Evolutionary conservation across 2,888 invertebrate genomes (phyloP), one percentile per base, ranked within the genome.

Genomic region (Geotrupes spiniger): DNA sequence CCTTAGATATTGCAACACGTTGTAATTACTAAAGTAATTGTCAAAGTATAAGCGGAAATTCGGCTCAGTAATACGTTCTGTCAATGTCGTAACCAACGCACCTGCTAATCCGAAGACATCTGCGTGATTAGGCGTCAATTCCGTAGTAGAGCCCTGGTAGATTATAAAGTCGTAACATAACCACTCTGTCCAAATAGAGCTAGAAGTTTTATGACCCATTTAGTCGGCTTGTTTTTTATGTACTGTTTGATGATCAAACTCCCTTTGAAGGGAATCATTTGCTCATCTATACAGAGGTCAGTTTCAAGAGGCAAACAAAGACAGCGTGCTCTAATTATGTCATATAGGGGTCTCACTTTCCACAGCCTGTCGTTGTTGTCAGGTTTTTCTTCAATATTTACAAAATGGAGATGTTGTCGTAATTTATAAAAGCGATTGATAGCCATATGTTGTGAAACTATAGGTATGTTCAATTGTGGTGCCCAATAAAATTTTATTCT

Each of bases 331-430:
- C 42, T 29, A 9, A 42, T 21, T 11, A 17, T 12, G 29, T 56
- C 49, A 39, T 46, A 45, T 14, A 63, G 25, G 31, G 61, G 62
- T 29, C 56, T 46, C 4, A 63, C 54, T 47, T 61, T 63, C 33
- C 33, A 60, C 2, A 62, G 48, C 28, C 43, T 43, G 33, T 60
- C 57, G 10, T 33, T 51, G 3, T 3, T 6, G 43, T 43, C 46
- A 11, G 21, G 33, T 15, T 43, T 38, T 25, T 53, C 43, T 27
- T 52, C 16, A 36, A 54, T 59, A 45, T 58, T 49, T 8, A 59
- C 53, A 26, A 59, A 38, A 42, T 61, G 60, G 4, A 59, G 36
- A 50, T 48, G 29, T 29, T 46, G 45, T 26, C 53, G 42, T 10
- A 56, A 36, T 36, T 54, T 29, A 39, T 49, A 59, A 40, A 60